Percentiles rank a stretch among this genome's conserved stretches.
Conservation (phyloP, 2,888 invertebrate species). For the Macaria notata region DNA sequence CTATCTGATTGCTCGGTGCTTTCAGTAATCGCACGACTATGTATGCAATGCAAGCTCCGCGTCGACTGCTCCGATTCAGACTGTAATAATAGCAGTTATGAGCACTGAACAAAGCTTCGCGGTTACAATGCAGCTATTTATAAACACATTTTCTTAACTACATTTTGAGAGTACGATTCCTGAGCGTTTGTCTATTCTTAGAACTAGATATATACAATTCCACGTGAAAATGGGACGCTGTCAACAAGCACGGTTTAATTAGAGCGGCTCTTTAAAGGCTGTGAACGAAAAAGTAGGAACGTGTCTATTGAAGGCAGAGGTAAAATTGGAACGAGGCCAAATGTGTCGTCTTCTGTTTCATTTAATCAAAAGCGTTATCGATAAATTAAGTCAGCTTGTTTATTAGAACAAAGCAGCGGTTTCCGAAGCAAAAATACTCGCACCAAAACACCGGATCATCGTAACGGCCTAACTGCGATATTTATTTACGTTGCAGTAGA, state of each 20-base stretch:
- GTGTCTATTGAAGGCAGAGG: constrained; percentile 28
- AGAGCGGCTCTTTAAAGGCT: constrained; percentile 1
- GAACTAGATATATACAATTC: too few relatives aligned
- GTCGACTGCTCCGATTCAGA: background rate
- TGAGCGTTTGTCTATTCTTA: too few relatives aligned
- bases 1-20: background rate
- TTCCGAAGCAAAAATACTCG: constrained; percentile 61
- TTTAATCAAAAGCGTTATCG: constrained; percentile 47
- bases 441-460: constrained; percentile 56
- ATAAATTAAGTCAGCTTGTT: constrained; percentile 51
- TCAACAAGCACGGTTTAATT: background rate
- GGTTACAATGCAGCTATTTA: constrained; percentile 2
- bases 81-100: constrained; percentile 7
- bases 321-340: constrained; percentile 46
- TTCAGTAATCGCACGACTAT: background rate
- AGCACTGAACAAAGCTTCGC: background rate
- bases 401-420: constrained; percentile 47
- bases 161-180: too few relatives aligned
- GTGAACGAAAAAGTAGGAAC: background rate
- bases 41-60: background rate
- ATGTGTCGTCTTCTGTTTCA: constrained; percentile 46
- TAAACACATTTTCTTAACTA: background rate
- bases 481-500: constrained; percentile 22
- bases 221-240: constrained; percentile 1
- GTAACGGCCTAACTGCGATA: constrained; percentile 16